phyloP scores from a whole-genome alignment of 2,888 invertebrate genomes.

The Plusia festucae region DNA sequence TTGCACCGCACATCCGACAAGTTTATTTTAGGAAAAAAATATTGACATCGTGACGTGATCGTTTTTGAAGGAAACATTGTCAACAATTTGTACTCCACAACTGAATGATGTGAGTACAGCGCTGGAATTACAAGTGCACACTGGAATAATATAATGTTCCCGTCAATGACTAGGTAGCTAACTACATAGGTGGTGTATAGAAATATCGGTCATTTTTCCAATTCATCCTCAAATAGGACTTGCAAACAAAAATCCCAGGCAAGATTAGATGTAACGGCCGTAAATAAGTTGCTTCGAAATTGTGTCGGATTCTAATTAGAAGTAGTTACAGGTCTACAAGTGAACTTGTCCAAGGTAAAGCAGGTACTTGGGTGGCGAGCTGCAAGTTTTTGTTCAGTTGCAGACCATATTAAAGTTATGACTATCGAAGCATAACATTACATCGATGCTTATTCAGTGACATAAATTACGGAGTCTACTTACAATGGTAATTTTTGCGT shows the following conservation, averaged over 20 bases:
- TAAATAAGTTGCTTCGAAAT: slow-evolving; percentile 11
- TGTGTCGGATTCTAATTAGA: slow-evolving; percentile 17
- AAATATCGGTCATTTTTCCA: slow-evolving; percentile 19
- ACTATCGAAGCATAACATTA: slow-evolving; percentile 23
- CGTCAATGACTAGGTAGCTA: neutral
- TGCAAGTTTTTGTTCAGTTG: neutral
- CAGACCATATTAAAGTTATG: slow-evolving; percentile 1
- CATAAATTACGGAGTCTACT: slow-evolving; percentile 18
- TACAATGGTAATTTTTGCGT: slow-evolving; percentile 17
- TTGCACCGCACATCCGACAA: slow-evolving; percentile 31
- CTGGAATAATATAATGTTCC: slow-evolving; percentile 22
- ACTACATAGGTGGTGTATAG: slow-evolving; percentile 16
- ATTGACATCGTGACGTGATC: slow-evolving; percentile 42
- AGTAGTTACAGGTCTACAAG: neutral
- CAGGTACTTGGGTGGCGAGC: neutral
- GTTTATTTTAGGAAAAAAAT: slow-evolving; percentile 41
- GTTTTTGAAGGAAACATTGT: slow-evolving; percentile 35
- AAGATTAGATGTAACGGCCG: neutral
- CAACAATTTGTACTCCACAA: slow-evolving; percentile 34
- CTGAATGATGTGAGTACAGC: slow-evolving; percentile 22
- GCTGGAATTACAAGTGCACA: slow-evolving; percentile 34
- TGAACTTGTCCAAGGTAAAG: neutral
- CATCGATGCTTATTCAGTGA: slow-evolving; percentile 22
- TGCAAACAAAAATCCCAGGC: slow-evolving; percentile 28
- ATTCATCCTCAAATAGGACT: slow-evolving; percentile 19